A percentile compares a stretch with the other conserved stretches of the same genome.
These are phyloP conservation scores for Sturnira hondurensis DNA, from an alignment of 2,113 vertebrate species.

Conservation along the genomic window DNA sequence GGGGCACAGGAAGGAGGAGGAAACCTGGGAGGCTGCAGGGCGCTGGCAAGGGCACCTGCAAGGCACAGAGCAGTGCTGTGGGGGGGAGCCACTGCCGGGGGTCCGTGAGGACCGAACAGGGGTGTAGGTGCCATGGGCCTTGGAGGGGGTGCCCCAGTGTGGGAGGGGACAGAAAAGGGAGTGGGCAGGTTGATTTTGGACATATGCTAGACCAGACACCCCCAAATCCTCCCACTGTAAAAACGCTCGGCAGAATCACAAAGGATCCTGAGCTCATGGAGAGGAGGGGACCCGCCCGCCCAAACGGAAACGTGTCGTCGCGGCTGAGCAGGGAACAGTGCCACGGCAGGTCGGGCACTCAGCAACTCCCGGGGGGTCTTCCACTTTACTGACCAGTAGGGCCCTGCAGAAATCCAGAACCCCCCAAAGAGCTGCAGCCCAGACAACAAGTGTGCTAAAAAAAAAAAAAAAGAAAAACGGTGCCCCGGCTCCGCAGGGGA, in stretches of 20 bases:
- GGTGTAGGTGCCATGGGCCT: fast-evolving
- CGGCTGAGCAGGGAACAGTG: not conserved
- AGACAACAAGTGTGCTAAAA: not conserved
- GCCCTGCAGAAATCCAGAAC: not conserved
- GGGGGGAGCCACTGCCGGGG: fast-evolving
- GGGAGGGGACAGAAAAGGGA: too few species aligned
- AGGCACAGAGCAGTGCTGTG: fast-evolving
- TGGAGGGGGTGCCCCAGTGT: fast-evolving
- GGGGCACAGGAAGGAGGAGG: not conserved
- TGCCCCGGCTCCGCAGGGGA: fast-evolving
- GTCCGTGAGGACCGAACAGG: fast-evolving
- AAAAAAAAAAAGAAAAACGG: too few species aligned
- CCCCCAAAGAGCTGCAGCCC: not conserved
- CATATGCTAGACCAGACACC: not conserved
- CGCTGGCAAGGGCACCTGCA: fast-evolving
- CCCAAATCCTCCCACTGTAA: not conserved
- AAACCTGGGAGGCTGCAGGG: not conserved
- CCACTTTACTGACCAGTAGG: too few species aligned
- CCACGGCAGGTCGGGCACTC: not conserved
- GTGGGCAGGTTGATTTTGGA: not conserved
- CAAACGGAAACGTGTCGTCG: too few species aligned
- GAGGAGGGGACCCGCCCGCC: not conserved
- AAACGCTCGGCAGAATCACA: not conserved
- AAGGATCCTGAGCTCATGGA: too few species aligned
- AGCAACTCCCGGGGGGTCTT: fast-evolving